Evolutionary conservation across 2,797 vertebrate species (phyloP).

Genomic region (Macrochelys suwanniensis): DNA sequence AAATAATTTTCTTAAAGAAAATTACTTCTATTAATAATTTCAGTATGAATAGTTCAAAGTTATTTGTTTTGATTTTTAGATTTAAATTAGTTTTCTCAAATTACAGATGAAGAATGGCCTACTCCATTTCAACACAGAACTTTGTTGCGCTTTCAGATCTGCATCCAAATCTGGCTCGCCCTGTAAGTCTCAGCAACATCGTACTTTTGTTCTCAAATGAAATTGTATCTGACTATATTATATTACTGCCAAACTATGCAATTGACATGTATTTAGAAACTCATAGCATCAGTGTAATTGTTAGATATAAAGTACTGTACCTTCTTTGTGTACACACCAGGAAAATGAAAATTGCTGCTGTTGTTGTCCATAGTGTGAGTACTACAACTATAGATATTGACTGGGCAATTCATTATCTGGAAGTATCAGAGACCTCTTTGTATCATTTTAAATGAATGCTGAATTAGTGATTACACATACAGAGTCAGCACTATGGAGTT

Average conservation of each 20-base stretch:
- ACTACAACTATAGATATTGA: conserved; percentile 59
- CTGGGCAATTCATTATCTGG: conserved; percentile 54
- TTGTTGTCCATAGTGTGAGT: conserved; percentile 49
- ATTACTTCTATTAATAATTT: conserved; percentile 44
- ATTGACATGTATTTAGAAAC: conserved; percentile 63
- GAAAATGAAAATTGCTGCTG: conserved; percentile 76
- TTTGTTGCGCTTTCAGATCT: conserved; percentile 90
- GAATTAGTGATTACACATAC: conserved; percentile 64
- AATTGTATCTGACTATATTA: conserved; percentile 52
- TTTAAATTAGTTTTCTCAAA: conserved; percentile 67
- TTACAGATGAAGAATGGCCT: conserved; percentile 83
- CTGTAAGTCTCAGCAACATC: conserved; percentile 84
- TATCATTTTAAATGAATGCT: conserved; percentile 71
- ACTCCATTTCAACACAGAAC: conserved; percentile 74
- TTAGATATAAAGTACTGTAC: conserved; percentile 55
- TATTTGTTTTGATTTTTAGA: conserved; percentile 63
- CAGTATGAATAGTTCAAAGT: conserved; percentile 40
- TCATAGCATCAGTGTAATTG: conserved; percentile 70
- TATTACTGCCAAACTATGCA: conserved; percentile 73
- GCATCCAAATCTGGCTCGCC: conserved; percentile 89
- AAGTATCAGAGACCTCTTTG: conserved; percentile 75
- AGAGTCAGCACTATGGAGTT: conserved; percentile 71
- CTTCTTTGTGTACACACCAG: conserved; percentile 67
- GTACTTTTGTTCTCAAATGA: conserved; percentile 66
- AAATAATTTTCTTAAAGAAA: conserved; percentile 49